Percentiles rank a stretch among this genome's conserved stretches.
These are phyloP conservation scores for Epizoanthus rinbou DNA, from an alignment of 92 coral and sea anemone genomes.

Conservation along the genomic window DNA sequence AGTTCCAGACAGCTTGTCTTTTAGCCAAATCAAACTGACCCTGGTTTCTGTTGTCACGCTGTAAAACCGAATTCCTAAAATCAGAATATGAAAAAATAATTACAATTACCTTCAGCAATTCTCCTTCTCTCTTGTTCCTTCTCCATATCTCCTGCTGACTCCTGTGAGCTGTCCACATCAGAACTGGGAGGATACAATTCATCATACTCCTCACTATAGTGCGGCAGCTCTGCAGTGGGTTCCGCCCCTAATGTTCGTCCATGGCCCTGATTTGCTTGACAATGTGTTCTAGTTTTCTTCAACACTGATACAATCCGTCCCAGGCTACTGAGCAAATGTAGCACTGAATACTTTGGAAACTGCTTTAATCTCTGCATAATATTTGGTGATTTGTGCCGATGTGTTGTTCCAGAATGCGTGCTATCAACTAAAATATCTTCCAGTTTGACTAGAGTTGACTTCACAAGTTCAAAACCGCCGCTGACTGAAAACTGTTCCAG, in stretches of 20 bases:
- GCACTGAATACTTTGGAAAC: conserved; percentile 46
- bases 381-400: not conserved
- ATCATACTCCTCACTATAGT: conserved; percentile 6
- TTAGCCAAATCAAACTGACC: too few species aligned
- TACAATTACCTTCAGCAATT: conserved; percentile 47
- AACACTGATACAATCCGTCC: conserved; percentile 71
- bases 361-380: conserved; percentile 34
- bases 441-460: conserved; percentile 54
- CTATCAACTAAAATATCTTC: conserved; percentile 51
- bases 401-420: not conserved
- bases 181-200: conserved; percentile 50
- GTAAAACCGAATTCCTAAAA: too few species aligned
- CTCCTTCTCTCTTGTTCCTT: conserved; percentile 66
- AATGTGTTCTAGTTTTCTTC: conserved; percentile 74
- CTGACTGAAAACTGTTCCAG: conserved; percentile 71
- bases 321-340: conserved; percentile 54
- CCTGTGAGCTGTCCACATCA: conserved; percentile 85
- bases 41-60: too few species aligned
- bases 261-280: conserved; percentile 12
- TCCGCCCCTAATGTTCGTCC: conserved; percentile 2
- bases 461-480: conserved; percentile 64
- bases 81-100: not conserved
- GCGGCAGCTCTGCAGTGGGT: not conserved
- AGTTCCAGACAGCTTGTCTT: too few species aligned
- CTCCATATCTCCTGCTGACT: conserved; percentile 93